Base-by-base conservation (phyloP, 2,797 vertebrate species). In the Spinibarbus caldwelli region DNA sequence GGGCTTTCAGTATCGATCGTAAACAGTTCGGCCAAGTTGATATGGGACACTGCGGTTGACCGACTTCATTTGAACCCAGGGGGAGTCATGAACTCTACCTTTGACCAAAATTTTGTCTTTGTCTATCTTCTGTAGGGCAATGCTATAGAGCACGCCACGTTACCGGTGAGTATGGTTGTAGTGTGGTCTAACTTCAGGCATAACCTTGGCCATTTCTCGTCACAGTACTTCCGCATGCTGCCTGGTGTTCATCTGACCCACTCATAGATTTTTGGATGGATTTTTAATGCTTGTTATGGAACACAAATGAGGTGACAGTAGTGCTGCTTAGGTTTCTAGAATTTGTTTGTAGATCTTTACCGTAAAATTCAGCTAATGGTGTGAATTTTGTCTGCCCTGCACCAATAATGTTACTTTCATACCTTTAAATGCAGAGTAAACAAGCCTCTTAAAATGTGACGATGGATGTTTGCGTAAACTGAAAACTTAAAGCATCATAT, bases 151-250 rank as follows among this genome's bases (percentile, higher is more conserved):
- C 95, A 96, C 90, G 94, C 94, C 34, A 94, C 94, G 67, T 92
- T 97, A 90, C 93, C 96, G 94, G 95, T 96, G 92, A 97, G 94
- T 96, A 92, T 68, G 80, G 82, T 87, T 89, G 91, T 72, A 1
- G 90, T 90, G 91, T 94, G 93, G 85, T 87, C 90, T 88, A 68
- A 90, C 87, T 76, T 80, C 77, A 71, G 78, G n/a, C 57, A 41
- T 88, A 86, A 84, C 80, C 59, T 45, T 78, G 70, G 86, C 72
- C 77, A 49, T 85, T 85, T 87, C 34, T 82, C 76, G 34, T 86
- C 76, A 85, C 57, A 80, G 57, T 83, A 87, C 59, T 85, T 68
- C 57, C 26, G 88, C 89, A 88, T 88, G 87, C 80, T 85, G 85
- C 68, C 87, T 88, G 85, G 64, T 84, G 70, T 86, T 89, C 36